Percentiles rank a stretch among this genome's conserved stretches.
These are phyloP conservation scores for Actinia tenebrosa DNA, from an alignment of 64 coral and sea anemone species.

Conservation along the genomic window DNA sequence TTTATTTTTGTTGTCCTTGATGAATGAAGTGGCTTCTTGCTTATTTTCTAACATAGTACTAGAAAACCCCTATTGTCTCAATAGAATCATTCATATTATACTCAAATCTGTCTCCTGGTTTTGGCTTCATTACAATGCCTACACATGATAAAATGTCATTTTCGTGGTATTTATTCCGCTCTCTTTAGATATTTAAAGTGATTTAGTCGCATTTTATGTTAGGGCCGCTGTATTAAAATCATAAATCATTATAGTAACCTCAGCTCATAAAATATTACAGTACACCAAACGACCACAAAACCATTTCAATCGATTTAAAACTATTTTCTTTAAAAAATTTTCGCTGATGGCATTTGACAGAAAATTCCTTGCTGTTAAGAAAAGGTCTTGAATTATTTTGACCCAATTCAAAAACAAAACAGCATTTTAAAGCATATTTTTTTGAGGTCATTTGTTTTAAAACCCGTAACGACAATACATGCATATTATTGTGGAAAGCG, in stretches of 20 bases:
- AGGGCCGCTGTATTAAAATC: neutral
- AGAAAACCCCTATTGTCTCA: neutral
- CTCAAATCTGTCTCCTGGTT: neutral
- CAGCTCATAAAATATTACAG: neutral
- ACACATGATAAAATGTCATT: neutral
- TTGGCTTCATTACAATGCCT: neutral
- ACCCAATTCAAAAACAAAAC: neutral
- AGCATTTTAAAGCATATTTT: neutral
- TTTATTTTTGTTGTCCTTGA: neutral
- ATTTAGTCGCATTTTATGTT: neutral
- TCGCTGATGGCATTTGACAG: neutral
- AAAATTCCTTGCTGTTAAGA: neutral
- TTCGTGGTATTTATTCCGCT: neutral
- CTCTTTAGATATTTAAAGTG: neutral
- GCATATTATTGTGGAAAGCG: neutral
- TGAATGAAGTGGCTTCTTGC: neutral
- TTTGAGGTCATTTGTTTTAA: neutral
- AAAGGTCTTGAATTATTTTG: too few relatives aligned
- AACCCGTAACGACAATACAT: neutral
- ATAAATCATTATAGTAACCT: neutral
- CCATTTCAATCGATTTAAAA: neutral
- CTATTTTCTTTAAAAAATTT: neutral
- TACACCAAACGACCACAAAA: neutral
- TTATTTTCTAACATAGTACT: neutral
- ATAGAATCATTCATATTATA: neutral